A percentile compares a stretch with the other conserved stretches of the same genome.
Conservation (phyloP, 1,140 invertebrate species). For the Ganaspis sp. region DNA sequence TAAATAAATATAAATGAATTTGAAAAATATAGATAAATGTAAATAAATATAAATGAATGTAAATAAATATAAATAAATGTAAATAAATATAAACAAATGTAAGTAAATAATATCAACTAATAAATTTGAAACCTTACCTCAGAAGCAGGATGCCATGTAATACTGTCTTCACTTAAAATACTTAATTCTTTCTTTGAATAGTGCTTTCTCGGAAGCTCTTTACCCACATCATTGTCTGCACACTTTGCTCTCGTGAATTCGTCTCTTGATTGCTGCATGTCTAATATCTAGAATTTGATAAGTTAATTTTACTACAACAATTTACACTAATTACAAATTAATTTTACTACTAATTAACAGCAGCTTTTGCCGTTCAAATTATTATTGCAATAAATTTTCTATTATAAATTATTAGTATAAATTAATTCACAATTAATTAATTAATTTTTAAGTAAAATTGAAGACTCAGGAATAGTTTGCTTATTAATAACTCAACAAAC, state of each 20-base stretch:
- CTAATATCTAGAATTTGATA: conserved; percentile 69
- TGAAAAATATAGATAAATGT: too few species aligned
- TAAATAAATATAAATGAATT: too few species aligned
- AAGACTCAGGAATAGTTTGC: too few species aligned
- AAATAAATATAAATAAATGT: too few species aligned
- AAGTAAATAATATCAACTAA: neutral
- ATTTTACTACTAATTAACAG: too few species aligned
- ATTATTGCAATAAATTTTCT: too few species aligned
- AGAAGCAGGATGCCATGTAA: conserved; percentile 63
- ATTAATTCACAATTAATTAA: too few species aligned
- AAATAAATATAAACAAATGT: too few species aligned
- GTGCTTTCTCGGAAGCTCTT: conserved; percentile 69
- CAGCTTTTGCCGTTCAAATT: too few species aligned
- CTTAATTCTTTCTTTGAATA: conserved; percentile 67
- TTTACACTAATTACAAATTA: conserved; percentile 32
- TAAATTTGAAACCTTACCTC: conserved; percentile 54
- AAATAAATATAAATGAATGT: too few species aligned
- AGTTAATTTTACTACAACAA: conserved; percentile 31
- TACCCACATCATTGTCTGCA: conserved; percentile 54
- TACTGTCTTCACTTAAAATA: conserved; percentile 66
- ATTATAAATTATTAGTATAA: too few species aligned
- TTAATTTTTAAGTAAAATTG: too few species aligned
- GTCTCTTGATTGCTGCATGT: conserved; percentile 68
- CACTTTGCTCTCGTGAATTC: conserved; percentile 55
- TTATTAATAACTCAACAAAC: conserved; percentile 56